phyloP scores from a whole-genome alignment of 2,888 invertebrate species.

The Megalurothrips usitatus region DNA sequence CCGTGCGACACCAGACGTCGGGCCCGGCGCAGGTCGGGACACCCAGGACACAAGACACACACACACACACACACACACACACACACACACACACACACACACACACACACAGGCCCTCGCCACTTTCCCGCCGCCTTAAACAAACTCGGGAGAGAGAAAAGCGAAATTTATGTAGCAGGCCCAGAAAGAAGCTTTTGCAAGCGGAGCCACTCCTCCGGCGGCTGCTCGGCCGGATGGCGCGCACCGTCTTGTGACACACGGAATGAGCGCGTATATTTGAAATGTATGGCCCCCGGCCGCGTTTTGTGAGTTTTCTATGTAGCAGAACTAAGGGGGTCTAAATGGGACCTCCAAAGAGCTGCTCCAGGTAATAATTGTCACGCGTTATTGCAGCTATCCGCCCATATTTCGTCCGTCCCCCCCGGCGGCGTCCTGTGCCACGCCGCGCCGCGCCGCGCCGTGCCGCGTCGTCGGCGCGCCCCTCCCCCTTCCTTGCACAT shows the following conservation, averaged over 20 bases:
- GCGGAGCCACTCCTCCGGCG: neutral
- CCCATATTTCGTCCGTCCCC: constrained; percentile 4
- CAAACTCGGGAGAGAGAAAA: neutral
- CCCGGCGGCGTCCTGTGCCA: neutral
- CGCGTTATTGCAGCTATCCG: constrained; percentile 16
- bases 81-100: too few species aligned
- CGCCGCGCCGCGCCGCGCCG: neutral
- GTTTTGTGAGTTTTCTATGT: constrained; percentile 26
- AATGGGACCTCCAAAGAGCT: constrained; percentile 24
- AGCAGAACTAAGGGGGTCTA: constrained; percentile 16
- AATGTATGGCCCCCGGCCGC: constrained; percentile 16
- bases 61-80: too few species aligned
- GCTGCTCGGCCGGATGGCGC: neutral
- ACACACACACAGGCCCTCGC: neutral
- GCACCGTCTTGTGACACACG: too few species aligned
- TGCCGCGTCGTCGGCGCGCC: neutral
- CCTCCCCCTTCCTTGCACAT: neutral
- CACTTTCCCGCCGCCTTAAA: neutral
- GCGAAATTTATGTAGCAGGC: neutral
- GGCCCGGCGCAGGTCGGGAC: neutral
- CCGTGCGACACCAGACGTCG: neutral
- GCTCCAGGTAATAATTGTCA: constrained; percentile 26
- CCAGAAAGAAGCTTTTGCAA: neutral
- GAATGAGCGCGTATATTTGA: constrained; percentile 9
- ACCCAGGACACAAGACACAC: neutral